phyloP scores from a whole-genome alignment of 2,113 vertebrate species.

The Sceloporus tristichus region DNA sequence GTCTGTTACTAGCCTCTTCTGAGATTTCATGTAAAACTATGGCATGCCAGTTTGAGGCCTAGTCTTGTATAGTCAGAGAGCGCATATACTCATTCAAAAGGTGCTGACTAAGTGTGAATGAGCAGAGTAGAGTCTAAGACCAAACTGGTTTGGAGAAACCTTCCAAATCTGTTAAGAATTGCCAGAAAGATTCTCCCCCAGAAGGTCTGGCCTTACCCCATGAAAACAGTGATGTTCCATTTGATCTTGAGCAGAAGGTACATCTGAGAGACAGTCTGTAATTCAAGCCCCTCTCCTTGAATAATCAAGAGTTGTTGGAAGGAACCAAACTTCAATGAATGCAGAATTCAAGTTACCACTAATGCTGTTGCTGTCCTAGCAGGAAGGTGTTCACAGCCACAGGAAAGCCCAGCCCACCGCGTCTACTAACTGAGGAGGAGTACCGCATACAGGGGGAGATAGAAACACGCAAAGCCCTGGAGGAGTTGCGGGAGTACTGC shows the following conservation, averaged over 20 bases:
- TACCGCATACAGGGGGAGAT: constrained; percentile 88
- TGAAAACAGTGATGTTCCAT: background rate
- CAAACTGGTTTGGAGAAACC: background rate
- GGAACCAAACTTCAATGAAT: background rate
- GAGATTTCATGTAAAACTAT: background rate
- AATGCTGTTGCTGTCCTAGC: constrained; percentile 29
- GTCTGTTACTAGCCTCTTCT: background rate
- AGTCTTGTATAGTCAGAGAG: background rate
- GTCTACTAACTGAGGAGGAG: constrained; percentile 92
- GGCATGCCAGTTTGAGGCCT: background rate
- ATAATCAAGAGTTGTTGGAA: background rate
- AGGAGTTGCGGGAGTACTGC: constrained; percentile 87
- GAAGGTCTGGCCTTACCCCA: background rate
- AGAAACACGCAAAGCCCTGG: constrained; percentile 89
- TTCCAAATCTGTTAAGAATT: background rate
- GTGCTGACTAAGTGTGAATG: background rate
- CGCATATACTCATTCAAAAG: background rate
- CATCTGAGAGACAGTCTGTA: background rate
- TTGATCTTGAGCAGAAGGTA: background rate
- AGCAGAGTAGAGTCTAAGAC: background rate
- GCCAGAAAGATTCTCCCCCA: background rate
- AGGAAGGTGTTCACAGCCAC: constrained; percentile 79
- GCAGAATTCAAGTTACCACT: background rate
- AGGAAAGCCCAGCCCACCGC: constrained; percentile 80
- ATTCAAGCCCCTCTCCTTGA: background rate